Evolutionary conservation across 2,113 vertebrate genomes (phyloP).

Genomic region (Urocitellus parryii): DNA sequence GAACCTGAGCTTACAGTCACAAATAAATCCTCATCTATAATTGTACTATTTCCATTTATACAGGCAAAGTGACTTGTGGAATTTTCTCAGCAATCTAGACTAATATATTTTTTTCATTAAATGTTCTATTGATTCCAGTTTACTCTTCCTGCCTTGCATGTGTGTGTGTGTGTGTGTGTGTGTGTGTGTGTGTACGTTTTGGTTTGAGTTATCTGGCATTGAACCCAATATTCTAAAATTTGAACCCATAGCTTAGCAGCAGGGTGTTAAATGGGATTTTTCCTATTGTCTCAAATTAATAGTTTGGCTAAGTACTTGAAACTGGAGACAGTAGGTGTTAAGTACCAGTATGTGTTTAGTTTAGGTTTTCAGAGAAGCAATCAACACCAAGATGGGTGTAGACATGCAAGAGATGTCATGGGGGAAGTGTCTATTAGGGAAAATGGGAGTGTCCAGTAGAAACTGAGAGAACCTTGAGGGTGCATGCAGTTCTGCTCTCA

Average conservation of each 20-base stretch:
- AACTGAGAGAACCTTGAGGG: neutral
- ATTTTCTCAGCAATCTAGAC: neutral
- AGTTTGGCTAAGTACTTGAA: neutral
- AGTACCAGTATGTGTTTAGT: neutral
- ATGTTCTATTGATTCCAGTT: neutral
- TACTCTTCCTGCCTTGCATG: neutral
- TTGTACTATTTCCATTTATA: neutral
- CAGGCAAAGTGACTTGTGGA: neutral
- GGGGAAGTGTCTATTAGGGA: neutral
- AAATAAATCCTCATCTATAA: neutral
- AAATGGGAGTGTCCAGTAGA: neutral
- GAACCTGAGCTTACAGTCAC: neutral
- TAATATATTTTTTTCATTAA: constrained; percentile 20
- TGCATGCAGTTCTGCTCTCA: neutral
- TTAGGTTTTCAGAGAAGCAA: constrained; percentile 10
- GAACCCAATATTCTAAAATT: constrained; percentile 13
- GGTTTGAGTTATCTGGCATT: neutral
- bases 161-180: no score
- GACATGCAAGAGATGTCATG: neutral
- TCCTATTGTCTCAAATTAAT: neutral
- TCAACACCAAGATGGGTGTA: neutral
- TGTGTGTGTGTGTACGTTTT: neutral
- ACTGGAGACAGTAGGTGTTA: neutral
- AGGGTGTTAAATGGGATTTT: neutral
- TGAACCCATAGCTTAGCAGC: neutral